Percentiles rank a stretch among this genome's conserved stretches.
These are phyloP conservation scores for Julus scanicus DNA, from an alignment of 2,888 invertebrate genomes.

Conservation along the genomic window DNA sequence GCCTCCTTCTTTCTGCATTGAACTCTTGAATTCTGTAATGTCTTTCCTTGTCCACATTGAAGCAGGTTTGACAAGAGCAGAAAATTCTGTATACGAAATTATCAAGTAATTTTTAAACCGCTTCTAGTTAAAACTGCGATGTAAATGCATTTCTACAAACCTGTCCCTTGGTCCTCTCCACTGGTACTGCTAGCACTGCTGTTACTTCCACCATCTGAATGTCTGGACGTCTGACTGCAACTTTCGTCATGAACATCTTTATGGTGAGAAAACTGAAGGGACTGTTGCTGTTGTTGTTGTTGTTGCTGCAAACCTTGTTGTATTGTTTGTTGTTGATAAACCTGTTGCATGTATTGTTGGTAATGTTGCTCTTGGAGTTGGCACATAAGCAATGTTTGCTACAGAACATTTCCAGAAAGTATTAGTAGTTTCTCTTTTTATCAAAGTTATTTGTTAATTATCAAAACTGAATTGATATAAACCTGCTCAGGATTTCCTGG, in stretches of 20 bases:
- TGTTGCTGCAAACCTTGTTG: constrained; percentile 57
- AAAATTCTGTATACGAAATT: constrained; percentile 52
- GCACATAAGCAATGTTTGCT: constrained; percentile 92
- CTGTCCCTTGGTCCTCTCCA: constrained; percentile 61
- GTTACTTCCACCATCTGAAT: constrained; percentile 63
- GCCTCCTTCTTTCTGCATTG: constrained; percentile 80
- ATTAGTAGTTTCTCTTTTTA: background rate
- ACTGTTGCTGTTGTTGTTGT: constrained; percentile 52
- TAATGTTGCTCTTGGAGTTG: constrained; percentile 99
- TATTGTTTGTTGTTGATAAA: constrained; percentile 71
- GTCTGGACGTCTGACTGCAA: constrained; percentile 60
- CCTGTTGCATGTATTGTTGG: constrained; percentile 97
- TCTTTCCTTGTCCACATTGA: constrained; percentile 97
- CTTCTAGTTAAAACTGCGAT: background rate
- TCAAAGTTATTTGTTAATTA: background rate
- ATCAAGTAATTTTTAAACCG: background rate
- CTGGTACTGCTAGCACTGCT: constrained; percentile 61
- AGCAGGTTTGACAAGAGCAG: constrained; percentile 70
- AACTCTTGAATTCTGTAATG: constrained; percentile 88
- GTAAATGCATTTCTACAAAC: constrained; percentile 32
- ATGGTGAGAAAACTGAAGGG: constrained; percentile 62
- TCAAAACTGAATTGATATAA: constrained; percentile 41
- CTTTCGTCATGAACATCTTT: constrained; percentile 54
- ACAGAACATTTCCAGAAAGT: constrained; percentile 62
- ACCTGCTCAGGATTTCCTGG: constrained; percentile 74